phyloP scores from a whole-genome alignment of 2,888 invertebrate genomes.

The Acanthosepion pharaonis region DNA sequence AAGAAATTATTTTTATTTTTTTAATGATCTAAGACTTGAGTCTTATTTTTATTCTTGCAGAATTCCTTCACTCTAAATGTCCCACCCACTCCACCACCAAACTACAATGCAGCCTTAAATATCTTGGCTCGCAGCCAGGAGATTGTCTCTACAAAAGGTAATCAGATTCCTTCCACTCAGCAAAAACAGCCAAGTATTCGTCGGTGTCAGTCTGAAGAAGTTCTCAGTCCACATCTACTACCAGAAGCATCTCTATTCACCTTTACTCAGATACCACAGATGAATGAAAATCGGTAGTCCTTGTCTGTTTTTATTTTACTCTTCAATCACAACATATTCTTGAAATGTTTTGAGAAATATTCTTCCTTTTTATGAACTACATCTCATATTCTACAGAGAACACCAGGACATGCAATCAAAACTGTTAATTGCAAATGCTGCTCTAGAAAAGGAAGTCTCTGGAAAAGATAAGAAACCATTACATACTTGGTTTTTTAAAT shows the following conservation, averaged over 20 bases:
- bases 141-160: constrained; percentile 51
- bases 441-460: neutral
- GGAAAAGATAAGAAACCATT: neutral
- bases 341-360: neutral
- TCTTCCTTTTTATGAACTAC: neutral
- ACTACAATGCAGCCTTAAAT: constrained; percentile 65
- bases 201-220: neutral
- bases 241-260: constrained; percentile 50
- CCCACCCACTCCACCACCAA: constrained; percentile 65
- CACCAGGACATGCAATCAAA: neutral
- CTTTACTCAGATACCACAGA: constrained; percentile 50
- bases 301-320: neutral
- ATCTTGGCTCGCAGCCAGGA: constrained; percentile 67
- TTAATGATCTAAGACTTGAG: neutral
- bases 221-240: neutral
- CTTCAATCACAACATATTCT: neutral
- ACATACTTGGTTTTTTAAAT: neutral
- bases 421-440: neutral
- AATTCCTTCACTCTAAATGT: constrained; percentile 51
- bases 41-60: constrained; percentile 53
- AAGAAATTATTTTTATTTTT: too few relatives aligned
- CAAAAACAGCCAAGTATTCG: neutral
- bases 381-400: neutral
- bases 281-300: neutral
- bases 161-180: neutral